Evolutionary conservation across 1,140 invertebrate genomes (phyloP), one percentile per base, ranked within the genome.

Genomic region (Scylla paramamosain): DNA sequence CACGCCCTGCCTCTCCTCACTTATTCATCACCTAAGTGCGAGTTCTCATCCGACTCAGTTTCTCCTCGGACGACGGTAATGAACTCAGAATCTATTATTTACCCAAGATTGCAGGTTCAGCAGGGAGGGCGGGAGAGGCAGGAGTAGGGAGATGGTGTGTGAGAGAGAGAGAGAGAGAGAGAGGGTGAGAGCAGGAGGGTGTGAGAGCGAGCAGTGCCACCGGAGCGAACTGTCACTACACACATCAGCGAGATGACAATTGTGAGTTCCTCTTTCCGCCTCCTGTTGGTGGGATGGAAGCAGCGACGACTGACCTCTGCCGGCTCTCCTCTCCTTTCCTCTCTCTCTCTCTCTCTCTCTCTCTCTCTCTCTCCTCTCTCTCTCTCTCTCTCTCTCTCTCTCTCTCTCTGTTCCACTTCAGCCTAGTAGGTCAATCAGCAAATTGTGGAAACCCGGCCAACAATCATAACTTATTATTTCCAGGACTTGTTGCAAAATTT

Each of bases 21-120:
- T 83, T 48, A 87, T 83, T 52, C 92, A 87, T 83, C 48, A 90
- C 25, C 0, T 46, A 67, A 52, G 84, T 89, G 84, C 87, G 6
- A 29, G 25, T 59, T 32, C 86, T 89, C 87, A 83, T 89, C 86
- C 93, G n/a, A 39, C 87, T 31, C 48, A 16, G 6, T 39, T 89
- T 32, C 45, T 67, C 90, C 46, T 67, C 28, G 46, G 39, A 89
- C 87, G 20, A 20, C 67, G 2, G 67, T 77, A 77, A 77, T 77
- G 67, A 77, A 77, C 67, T 77, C 67, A 77, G 25, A 77, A 77
- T 77, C 67, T n/a, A 77, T 77, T 77, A 77, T 77, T 77, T 77
- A 77, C 67, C 20, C 6, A 77, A 77, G 67, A 77, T 77, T 77
- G 67, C 67, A 77, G 6, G n/a, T n/a, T 77, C 67, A 77, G 20